Evolutionary conservation across 2,797 vertebrate genomes (phyloP).

Genomic region (Choloepus didactylus): DNA sequence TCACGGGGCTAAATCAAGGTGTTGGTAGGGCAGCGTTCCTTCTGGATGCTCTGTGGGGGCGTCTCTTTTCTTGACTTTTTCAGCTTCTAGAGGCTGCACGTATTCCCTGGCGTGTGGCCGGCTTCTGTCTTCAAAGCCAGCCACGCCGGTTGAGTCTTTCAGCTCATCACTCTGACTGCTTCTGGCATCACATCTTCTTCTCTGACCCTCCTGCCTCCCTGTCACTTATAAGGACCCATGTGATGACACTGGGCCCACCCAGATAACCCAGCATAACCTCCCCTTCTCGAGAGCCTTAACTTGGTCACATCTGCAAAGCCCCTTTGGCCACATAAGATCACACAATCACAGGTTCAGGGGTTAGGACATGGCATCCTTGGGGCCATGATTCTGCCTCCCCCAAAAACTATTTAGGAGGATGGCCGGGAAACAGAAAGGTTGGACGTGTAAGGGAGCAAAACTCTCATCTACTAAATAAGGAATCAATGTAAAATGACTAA

Average conservation of each 20-base stretch:
- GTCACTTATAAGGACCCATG: background rate
- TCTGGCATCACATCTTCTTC: background rate
- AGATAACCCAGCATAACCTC: background rate
- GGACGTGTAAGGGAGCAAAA: background rate
- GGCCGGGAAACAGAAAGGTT: background rate
- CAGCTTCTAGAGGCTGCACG: background rate
- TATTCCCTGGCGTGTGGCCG: background rate
- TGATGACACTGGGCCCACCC: background rate
- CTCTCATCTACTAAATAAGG: slow-evolving; percentile 27
- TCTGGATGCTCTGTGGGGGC: background rate
- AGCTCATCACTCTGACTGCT: background rate
- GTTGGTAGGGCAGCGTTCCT: background rate
- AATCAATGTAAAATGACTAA: slow-evolving; percentile 57
- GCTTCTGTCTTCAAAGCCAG: background rate
- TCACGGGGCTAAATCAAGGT: background rate
- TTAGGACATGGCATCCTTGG: background rate
- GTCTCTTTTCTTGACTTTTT: background rate
- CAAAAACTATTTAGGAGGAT: background rate
- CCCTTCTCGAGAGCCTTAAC: background rate
- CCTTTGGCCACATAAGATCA: background rate
- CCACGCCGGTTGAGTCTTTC: background rate
- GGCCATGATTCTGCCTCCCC: background rate
- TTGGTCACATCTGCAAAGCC: background rate
- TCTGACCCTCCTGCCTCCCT: background rate
- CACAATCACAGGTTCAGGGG: background rate